Evolutionary conservation across 2,113 vertebrate genomes (phyloP).

Genomic region (Columba livia): DNA sequence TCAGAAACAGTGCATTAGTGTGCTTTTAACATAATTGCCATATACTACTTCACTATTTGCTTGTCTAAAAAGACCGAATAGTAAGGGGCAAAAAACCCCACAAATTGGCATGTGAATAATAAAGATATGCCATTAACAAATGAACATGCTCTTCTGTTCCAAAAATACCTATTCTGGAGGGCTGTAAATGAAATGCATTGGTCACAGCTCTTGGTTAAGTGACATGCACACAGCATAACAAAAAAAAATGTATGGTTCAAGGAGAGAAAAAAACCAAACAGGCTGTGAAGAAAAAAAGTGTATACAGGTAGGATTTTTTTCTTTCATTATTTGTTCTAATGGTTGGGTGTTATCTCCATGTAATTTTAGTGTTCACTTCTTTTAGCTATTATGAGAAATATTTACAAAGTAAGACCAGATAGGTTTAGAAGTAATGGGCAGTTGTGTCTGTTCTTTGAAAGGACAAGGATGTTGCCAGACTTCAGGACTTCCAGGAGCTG

Average conservation of each 20-base stretch:
- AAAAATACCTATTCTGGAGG: not conserved
- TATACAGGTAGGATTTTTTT: not conserved
- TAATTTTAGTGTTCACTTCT: not conserved
- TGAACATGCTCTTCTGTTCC: not conserved
- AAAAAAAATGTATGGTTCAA: not conserved
- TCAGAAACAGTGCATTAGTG: not conserved
- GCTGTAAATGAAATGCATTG: not conserved
- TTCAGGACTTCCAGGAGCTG: constrained; percentile 91
- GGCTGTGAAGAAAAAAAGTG: not conserved
- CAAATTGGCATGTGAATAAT: not conserved
- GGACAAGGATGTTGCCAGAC: constrained; percentile 91
- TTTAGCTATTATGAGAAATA: not conserved
- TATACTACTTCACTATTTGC: not conserved
- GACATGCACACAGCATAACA: not conserved
- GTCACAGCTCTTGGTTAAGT: not conserved
- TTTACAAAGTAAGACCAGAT: not conserved
- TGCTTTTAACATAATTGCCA: not conserved
- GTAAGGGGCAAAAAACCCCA: not conserved
- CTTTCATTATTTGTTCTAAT: not conserved
- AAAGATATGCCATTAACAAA: not conserved
- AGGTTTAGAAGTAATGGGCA: not conserved
- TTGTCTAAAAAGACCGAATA: not conserved
- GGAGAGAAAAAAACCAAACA: not conserved
- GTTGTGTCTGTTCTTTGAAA: constrained; percentile 41
- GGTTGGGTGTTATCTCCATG: not conserved